A percentile compares a stretch with the other conserved stretches of the same genome.
Conservation (phyloP, 2,888 invertebrate species). For the Cantharis lateralis region DNA sequence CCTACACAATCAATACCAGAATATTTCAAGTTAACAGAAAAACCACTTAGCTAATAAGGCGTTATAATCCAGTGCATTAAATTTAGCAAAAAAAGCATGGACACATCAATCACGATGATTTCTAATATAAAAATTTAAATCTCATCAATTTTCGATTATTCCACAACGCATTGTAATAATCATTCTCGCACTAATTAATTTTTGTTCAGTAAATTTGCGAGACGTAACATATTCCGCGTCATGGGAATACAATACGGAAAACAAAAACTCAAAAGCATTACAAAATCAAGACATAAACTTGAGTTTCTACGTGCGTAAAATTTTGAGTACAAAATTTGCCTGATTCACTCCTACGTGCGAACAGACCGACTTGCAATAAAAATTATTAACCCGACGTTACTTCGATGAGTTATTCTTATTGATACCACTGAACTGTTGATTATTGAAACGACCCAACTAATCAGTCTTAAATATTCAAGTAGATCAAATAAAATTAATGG, state of each 20-base stretch:
- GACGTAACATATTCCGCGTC: background rate
- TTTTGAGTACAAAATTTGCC: background rate
- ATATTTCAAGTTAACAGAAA: background rate
- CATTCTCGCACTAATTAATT: background rate
- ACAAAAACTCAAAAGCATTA: slow-evolving; percentile 8
- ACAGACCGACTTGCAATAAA: background rate
- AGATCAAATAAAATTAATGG: background rate
- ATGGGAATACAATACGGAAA: background rate
- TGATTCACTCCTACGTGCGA: slow-evolving; percentile 24
- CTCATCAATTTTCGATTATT: background rate
- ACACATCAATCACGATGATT: background rate
- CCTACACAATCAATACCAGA: background rate
- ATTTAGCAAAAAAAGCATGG: background rate
- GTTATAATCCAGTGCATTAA: background rate
- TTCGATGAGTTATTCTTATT: background rate
- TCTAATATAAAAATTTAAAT: background rate
- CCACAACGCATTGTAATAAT: background rate
- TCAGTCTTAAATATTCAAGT: slow-evolving; percentile 5
- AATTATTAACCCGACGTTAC: background rate
- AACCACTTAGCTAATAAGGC: background rate
- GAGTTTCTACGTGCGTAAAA: slow-evolving; percentile 13
- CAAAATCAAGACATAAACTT: slow-evolving; percentile 14
- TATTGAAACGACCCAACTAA: slow-evolving; percentile 26
- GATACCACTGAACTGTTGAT: slow-evolving; percentile 21
- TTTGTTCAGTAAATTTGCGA: background rate